Conservation (phyloP, 1,140 invertebrate genomes). For the Drosophila simulans region DNA sequence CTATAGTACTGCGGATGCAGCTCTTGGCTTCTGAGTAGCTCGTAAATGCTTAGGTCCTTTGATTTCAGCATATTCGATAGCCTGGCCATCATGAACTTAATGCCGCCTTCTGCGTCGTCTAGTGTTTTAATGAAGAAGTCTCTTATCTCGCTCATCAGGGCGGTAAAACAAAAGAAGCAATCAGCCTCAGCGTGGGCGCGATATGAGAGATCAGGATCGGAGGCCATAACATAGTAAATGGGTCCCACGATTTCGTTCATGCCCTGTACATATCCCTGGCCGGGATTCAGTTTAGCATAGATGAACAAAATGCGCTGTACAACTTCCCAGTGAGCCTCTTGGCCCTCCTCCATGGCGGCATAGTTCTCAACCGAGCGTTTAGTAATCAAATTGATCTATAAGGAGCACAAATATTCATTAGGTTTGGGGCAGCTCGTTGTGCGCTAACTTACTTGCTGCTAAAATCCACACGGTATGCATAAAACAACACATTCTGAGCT, state of each 20-base stretch:
- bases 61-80: conserved; percentile 90
- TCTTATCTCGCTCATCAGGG: conserved; percentile 97
- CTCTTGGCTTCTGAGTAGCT: conserved; percentile 90
- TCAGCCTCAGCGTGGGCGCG: conserved; percentile 97
- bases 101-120: conserved; percentile 96
- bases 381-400: conserved; percentile 86
- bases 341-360: conserved; percentile 91
- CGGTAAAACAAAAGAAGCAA: conserved; percentile 94
- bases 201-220: conserved; percentile 92
- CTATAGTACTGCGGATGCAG: conserved; percentile 96
- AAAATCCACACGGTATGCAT: conserved; percentile 47
- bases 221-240: conserved; percentile 98
- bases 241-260: conserved; percentile 99
- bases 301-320: conserved; percentile 98
- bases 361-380: conserved; percentile 90
- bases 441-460: conserved; percentile 79
- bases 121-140: conserved; percentile 99
- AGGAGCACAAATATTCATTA: conserved; percentile 3
- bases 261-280: conserved; percentile 98
- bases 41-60: conserved; percentile 92
- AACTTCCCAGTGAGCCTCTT: conserved; percentile 98
- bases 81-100: conserved; percentile 93
- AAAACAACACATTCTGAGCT: conserved; percentile 32
- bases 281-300: conserved; percentile 97
- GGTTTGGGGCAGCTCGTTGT: not conserved